These are phyloP conservation scores for Phymastichus coffea DNA, from an alignment of 1,140 invertebrate species.

Conservation along the genomic window DNA sequence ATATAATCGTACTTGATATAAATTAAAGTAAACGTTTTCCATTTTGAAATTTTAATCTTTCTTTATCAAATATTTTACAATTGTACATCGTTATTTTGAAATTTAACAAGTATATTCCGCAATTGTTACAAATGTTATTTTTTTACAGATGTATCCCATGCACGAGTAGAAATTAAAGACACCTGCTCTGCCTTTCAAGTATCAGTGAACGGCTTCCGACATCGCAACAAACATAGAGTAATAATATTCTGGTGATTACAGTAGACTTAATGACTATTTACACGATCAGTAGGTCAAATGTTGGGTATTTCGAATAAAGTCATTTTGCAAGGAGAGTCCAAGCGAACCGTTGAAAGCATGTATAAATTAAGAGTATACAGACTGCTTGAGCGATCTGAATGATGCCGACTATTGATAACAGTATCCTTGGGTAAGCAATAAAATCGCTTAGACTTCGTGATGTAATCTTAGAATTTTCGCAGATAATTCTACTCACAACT, in stretches of 20 bases:
- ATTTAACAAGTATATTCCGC: conserved; percentile 12
- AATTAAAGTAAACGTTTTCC: conserved; percentile 1
- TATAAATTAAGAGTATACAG: no score
- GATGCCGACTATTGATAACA: no score
- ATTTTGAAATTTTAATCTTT: conserved; percentile 24
- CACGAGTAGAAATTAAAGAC: conserved; percentile 13
- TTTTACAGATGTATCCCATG: conserved; percentile 17
- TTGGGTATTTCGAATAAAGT: no score
- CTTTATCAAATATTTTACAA: conserved; percentile 29
- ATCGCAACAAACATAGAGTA: neutral
- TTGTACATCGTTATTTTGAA: conserved; percentile 23
- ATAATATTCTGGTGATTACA: conserved; percentile 5
- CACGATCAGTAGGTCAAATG: no score
- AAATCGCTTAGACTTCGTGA: neutral
- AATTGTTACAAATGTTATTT: conserved; percentile 25
- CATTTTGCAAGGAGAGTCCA: no score
- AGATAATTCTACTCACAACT: conserved; percentile 20
- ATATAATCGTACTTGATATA: no score
- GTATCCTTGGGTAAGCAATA: conserved; percentile 5
- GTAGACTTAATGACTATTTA: conserved; percentile 15
- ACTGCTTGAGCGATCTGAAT: no score
- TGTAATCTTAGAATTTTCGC: conserved; percentile 15
- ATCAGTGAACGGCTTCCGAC: no score
- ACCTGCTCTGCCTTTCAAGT: neutral
- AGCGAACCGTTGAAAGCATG: no score